Percentiles rank a stretch among this genome's conserved stretches.
phyloP scores from a whole-genome alignment of 2,888 invertebrate species.

The Cecidostiba fungosa region DNA sequence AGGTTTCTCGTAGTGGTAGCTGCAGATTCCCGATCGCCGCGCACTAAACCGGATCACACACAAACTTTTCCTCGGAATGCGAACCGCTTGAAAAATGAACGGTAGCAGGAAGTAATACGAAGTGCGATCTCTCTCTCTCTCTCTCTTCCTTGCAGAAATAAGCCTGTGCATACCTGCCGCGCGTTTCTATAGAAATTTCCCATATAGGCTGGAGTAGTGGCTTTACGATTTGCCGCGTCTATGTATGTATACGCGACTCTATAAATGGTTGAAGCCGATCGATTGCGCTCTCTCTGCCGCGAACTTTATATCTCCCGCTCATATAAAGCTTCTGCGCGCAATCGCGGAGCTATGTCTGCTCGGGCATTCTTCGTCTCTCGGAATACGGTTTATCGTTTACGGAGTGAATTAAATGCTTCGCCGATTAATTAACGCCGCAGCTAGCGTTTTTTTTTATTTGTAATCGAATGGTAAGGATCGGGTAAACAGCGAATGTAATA shows the following conservation, averaged over 20 bases:
- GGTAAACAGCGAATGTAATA: background rate
- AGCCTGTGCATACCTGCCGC: constrained; percentile 65
- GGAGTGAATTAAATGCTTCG: constrained; percentile 6
- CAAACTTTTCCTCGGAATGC: constrained; percentile 11
- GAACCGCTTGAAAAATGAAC: constrained; percentile 49
- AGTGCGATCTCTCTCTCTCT: constrained; percentile 45
- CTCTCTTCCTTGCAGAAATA: constrained; percentile 62
- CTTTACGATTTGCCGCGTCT: constrained; percentile 65
- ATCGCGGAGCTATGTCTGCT: constrained; percentile 15
- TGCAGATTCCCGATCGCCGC: background rate
- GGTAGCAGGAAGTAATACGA: constrained; percentile 22
- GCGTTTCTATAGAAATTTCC: constrained; percentile 67
- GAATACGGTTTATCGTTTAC: constrained; percentile 3
- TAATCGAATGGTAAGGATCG: background rate
- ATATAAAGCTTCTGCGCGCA: constrained; percentile 13
- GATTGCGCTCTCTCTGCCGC: constrained; percentile 45
- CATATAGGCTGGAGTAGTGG: constrained; percentile 67
- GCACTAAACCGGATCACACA: constrained; percentile 30
- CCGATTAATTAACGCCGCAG: constrained; percentile 24
- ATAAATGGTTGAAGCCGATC: constrained; percentile 67
- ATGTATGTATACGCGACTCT: constrained; percentile 58
- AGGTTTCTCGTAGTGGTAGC: background rate
- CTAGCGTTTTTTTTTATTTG: background rate
- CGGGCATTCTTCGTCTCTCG: constrained; percentile 26
- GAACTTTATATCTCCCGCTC: constrained; percentile 47